phyloP scores from a whole-genome alignment of 2,888 invertebrate species.

The Emmelina monodactyla region DNA sequence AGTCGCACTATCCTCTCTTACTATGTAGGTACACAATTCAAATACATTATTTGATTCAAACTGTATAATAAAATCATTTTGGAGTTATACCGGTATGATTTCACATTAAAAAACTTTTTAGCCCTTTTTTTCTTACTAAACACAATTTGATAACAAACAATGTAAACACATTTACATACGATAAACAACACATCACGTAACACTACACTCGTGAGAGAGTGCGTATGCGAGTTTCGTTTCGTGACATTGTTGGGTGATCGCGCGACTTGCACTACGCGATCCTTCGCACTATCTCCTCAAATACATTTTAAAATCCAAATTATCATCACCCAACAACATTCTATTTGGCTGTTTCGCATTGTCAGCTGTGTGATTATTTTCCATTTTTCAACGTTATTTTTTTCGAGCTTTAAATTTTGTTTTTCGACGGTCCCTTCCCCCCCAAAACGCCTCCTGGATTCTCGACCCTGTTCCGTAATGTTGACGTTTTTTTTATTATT shows the following conservation, averaged over 20 bases:
- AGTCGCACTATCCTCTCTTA: no score
- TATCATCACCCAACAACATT: slow-evolving; percentile 50
- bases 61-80: no score
- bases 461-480: slow-evolving; percentile 63
- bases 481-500: slow-evolving; percentile 48
- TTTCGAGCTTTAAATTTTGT: slow-evolving; percentile 35
- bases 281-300: slow-evolving; percentile 30
- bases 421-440: not conserved
- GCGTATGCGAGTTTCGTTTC: slow-evolving; percentile 49
- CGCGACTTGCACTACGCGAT: slow-evolving; percentile 40
- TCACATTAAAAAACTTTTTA: no score
- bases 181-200: slow-evolving; percentile 14
- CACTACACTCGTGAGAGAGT: slow-evolving; percentile 19
- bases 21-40: no score
- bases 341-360: slow-evolving; percentile 52
- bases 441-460: slow-evolving; percentile 51
- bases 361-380: slow-evolving; percentile 57
- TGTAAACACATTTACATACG: no score
- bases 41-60: no score
- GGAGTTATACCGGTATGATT: no score
- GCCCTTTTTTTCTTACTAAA: no score
- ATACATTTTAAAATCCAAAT: slow-evolving; percentile 26
- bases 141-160: no score
- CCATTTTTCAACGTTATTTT: slow-evolving; percentile 36
- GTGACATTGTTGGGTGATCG: slow-evolving; percentile 52